Evolutionary conservation across 2,888 invertebrate species (phyloP).

Genomic region (Thereva nobilitata): DNA sequence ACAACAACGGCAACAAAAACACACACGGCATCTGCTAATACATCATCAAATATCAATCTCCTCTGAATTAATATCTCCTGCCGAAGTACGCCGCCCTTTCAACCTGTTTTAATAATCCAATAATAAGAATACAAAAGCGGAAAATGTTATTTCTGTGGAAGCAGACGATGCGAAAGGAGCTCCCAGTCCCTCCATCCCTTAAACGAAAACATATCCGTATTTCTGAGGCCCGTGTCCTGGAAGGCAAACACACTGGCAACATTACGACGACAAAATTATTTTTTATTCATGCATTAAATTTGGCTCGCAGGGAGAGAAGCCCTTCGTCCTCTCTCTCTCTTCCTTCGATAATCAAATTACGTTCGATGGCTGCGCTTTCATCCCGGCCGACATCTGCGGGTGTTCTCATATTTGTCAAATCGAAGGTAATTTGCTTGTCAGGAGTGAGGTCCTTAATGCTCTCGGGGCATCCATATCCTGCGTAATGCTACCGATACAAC

Average conservation of each 20-base stretch:
- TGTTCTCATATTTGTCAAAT: conserved; percentile 40
- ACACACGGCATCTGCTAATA: background rate
- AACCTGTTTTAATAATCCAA: conserved; percentile 32
- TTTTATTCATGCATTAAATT: conserved; percentile 43
- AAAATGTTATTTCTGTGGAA: conserved; percentile 20
- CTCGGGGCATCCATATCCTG: conserved; percentile 7
- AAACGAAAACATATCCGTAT: background rate
- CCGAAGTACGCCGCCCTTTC: background rate
- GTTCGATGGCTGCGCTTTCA: conserved; percentile 29
- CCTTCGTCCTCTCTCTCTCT: background rate
- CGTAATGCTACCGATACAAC: background rate
- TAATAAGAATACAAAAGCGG: conserved; percentile 20
- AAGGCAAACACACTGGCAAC: conserved; percentile 12
- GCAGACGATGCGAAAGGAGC: background rate
- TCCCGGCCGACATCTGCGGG: conserved; percentile 37
- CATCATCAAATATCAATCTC: conserved; percentile 26
- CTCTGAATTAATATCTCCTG: conserved; percentile 21
- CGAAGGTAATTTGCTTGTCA: conserved; percentile 33
- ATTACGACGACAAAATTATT: conserved; percentile 37
- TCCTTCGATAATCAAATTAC: conserved; percentile 39
- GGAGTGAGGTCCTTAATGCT: conserved; percentile 8
- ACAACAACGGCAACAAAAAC: too few relatives aligned
- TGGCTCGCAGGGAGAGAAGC: conserved; percentile 38
- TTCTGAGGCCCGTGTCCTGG: background rate
- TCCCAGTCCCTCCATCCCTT: background rate